Evolutionary conservation across 2,888 invertebrate species (phyloP).

Genomic region (Phyllotreta cruciferae): DNA sequence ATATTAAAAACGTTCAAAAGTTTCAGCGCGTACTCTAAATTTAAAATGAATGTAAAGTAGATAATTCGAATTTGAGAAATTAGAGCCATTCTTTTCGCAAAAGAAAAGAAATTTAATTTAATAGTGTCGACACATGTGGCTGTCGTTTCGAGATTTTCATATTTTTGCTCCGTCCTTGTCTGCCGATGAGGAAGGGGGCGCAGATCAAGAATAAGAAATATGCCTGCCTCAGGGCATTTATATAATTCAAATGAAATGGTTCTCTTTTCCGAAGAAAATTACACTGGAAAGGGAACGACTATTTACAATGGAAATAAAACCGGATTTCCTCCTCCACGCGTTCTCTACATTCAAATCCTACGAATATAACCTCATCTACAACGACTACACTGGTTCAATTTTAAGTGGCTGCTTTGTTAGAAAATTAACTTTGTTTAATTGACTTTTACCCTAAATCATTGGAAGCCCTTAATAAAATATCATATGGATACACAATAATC

Average conservation of each 20-base stretch:
- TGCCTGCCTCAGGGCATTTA: conserved; percentile 43
- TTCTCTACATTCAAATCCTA: conserved; percentile 12
- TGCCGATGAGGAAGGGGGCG: conserved; percentile 31
- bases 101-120: conserved; percentile 61
- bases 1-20: conserved; percentile 62
- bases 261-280: conserved; percentile 45
- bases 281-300: conserved; percentile 35
- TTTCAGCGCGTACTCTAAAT: conserved; percentile 60
- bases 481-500: too few species aligned
- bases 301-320: conserved; percentile 22
- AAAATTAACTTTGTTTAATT: too few species aligned
- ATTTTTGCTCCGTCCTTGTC: conserved; percentile 48
- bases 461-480: too few species aligned
- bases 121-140: conserved; percentile 61
- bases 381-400: conserved; percentile 2
- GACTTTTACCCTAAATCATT: too few species aligned
- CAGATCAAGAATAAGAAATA: conserved; percentile 37
- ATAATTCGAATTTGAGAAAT: conserved; percentile 63
- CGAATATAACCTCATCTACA: conserved; percentile 7
- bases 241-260: conserved; percentile 49
- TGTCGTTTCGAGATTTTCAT: conserved; percentile 60
- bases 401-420: not conserved
- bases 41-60: conserved; percentile 63
- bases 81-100: conserved; percentile 59
- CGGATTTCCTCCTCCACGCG: conserved; percentile 2